These are phyloP conservation scores for Thalassaphorura encarpata DNA, from an alignment of 1,140 invertebrate species.

Conservation along the genomic window DNA sequence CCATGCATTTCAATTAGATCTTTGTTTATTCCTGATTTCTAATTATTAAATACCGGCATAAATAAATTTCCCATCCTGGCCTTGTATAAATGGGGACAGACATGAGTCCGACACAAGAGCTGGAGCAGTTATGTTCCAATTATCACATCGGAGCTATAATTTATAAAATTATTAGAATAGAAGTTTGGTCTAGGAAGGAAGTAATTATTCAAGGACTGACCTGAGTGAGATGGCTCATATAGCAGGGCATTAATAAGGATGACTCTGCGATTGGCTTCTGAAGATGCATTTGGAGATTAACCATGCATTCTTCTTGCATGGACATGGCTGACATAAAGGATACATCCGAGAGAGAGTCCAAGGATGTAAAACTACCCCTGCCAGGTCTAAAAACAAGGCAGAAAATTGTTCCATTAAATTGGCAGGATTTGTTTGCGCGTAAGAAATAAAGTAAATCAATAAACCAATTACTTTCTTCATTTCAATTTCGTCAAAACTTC, in stretches of 20 bases:
- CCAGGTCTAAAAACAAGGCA: not conserved
- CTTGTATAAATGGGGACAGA: constrained; percentile 27
- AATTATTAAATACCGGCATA: constrained; percentile 31
- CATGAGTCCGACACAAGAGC: constrained; percentile 21
- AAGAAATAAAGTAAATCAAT: no score
- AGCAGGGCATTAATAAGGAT: constrained; percentile 86
- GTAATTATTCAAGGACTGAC: constrained; percentile 39
- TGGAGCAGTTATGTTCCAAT: constrained; percentile 37
- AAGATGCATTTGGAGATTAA: constrained; percentile 90
- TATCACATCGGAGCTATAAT: constrained; percentile 36
- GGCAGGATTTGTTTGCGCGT: not conserved
- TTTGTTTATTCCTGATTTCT: no score
- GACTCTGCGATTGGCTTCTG: constrained; percentile 89
- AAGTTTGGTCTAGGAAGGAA: not conserved
- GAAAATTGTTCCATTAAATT: not conserved
- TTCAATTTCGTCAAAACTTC: constrained; percentile 12
- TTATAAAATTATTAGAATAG: not conserved
- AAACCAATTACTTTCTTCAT: no score
- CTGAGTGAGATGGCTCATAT: constrained; percentile 84
- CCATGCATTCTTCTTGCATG: constrained; percentile 83
- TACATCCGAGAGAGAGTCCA: constrained; percentile 33
- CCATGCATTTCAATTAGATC: not conserved
- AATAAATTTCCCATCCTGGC: constrained; percentile 28
- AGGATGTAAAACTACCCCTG: constrained; percentile 18
- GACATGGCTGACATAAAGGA: constrained; percentile 87